Base-by-base conservation (phyloP, 2,113 vertebrate genomes). In the Phocoena phocoena region DNA sequence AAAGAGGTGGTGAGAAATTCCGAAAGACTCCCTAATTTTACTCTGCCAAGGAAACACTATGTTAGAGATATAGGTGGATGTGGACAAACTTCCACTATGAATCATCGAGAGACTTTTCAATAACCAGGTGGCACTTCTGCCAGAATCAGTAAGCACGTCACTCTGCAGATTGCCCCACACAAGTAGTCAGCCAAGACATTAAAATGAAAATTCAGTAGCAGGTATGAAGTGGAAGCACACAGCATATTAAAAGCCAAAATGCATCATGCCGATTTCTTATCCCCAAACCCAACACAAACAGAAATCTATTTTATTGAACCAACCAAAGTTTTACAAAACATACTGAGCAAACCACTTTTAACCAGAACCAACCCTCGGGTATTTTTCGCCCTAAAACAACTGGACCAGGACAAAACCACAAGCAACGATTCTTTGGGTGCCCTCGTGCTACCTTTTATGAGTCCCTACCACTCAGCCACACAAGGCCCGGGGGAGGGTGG, bases 1-100 rank as follows among this genome's bases (percentile, higher is more conserved):
- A 99, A 99, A 23, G 99, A 99, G 5, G 99, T 99, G 76, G 99
- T 99, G 95, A 99, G 99, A 97, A 99, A 99, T 93, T 99, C 99
- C 33, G 99, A 99, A 5, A 99, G 98, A 87, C 98, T 99, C 76
- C 99, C 99, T 97, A 99, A 98, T 98, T 99, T 99, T 88, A 99
- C 99, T 97, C 99, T 99, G 97, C 13, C 94, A 95, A 94, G 55
- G 86, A 84, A 70, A 97, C 86, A 25, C 21, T 9, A 2, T 17
- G 44, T 60, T 84, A 96, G 84, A 50, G 28, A 81, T 36, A 74
- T 3, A 71, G 55, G 73, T 85, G 10, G 44, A 33, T 36, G 8
- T 44, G 38, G 83, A 92, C 85, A 77, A 47, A 95, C 41, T 95
- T 93, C n/a, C n/a, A 68, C 70, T 25, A 28, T 55, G n/a, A 94